A percentile compares a stretch with the other conserved stretches of the same genome.
Conservation (phyloP, 2,113 vertebrate genomes). For the Chunga burmeisteri region DNA sequence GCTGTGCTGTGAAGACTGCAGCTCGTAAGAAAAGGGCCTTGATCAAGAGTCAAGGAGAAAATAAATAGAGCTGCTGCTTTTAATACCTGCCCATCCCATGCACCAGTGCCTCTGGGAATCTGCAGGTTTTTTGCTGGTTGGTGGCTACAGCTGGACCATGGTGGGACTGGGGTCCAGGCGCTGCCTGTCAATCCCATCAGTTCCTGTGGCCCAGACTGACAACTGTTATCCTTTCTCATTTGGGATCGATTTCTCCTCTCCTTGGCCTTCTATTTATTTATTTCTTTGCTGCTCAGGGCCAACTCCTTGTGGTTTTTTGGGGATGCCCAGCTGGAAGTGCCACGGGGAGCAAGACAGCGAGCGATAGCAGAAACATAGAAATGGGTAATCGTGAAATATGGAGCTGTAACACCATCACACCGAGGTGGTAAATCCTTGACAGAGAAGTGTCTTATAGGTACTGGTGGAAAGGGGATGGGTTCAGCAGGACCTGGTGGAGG, state of each 20-base stretch:
- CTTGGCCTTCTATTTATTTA: rapidly evolving
- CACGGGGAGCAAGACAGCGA: rapidly evolving
- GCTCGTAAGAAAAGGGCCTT: neutral
- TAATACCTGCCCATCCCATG: neutral
- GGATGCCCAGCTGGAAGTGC: neutral
- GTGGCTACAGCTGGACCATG: rapidly evolving
- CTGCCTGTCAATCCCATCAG: neutral
- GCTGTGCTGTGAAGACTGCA: neutral
- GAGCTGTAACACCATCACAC: neutral
- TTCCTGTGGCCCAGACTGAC: neutral
- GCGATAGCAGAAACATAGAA: rapidly evolving
- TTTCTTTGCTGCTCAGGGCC: neutral
- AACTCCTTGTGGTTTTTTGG: neutral
- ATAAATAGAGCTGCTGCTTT: neutral
- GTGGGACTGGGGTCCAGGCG: neutral
- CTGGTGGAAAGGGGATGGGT: neutral
- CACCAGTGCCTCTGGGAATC: too few species aligned
- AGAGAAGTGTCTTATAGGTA: rapidly evolving
- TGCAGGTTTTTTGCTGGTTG: neutral
- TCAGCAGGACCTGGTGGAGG: neutral
- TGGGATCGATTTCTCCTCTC: neutral
- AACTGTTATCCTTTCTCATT: neutral
- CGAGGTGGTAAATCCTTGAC: rapidly evolving
- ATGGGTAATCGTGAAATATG: rapidly evolving
- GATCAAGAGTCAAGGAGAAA: neutral